Evolutionary conservation across 2,888 invertebrate genomes (phyloP).

Genomic region (Archaeoteleia sp.): DNA sequence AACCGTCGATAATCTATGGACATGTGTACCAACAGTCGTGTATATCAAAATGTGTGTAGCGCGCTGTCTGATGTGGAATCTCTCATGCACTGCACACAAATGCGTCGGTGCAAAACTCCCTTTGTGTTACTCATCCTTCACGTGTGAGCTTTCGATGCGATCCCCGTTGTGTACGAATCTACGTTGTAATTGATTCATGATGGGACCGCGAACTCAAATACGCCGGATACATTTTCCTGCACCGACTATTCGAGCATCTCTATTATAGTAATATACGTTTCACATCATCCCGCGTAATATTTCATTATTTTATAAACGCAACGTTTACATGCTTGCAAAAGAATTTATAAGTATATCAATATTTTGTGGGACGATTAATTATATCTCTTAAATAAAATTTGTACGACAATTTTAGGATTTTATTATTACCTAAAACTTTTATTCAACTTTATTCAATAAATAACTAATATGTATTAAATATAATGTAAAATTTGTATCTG

Average conservation of each 20-base stretch:
- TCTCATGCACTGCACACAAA: constrained; percentile 28
- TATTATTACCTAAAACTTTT: too few species aligned
- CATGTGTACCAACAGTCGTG: constrained; percentile 44
- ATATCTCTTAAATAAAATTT: too few species aligned
- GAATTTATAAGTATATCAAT: not conserved
- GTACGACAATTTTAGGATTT: too few species aligned
- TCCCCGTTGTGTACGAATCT: constrained; percentile 65
- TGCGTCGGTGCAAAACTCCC: constrained; percentile 51
- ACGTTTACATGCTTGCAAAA: constrained; percentile 5
- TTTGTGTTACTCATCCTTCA: constrained; percentile 60
- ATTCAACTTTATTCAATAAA: too few species aligned
- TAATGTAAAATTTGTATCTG: too few species aligned
- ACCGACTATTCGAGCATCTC: constrained; percentile 58
- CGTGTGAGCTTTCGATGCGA: constrained; percentile 61
- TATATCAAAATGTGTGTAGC: constrained; percentile 45
- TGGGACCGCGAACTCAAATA: constrained; percentile 68
- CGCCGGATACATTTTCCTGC: constrained; percentile 65
- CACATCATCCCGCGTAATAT: constrained; percentile 10
- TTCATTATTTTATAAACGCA: constrained; percentile 18
- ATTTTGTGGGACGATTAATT: too few species aligned
- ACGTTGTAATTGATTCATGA: constrained; percentile 69
- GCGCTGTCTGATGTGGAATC: constrained; percentile 35
- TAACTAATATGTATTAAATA: too few species aligned
- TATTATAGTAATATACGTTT: constrained; percentile 38
- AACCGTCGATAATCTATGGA: constrained; percentile 51